Base-by-base conservation (phyloP, 2,888 invertebrate genomes). In the Morpho helenor region DNA sequence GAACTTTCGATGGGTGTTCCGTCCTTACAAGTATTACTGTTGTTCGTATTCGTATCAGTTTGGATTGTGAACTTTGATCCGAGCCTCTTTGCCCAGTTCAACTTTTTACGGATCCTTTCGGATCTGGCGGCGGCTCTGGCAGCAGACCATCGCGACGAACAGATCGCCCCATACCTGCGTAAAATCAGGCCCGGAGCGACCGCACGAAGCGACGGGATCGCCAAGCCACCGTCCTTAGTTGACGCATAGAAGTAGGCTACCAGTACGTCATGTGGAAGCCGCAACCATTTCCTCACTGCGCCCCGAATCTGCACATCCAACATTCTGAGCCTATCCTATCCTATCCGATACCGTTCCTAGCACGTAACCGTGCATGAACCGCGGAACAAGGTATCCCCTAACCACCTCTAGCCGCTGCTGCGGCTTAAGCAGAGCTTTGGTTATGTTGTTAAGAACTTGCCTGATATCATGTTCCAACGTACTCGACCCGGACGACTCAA, bases 351-450 rank as follows among this genome's bases (percentile, higher is more conserved):
- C 54, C 9, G 67, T 67, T 2, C 73, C 79, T 3, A 82, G 51
- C 49, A 75, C 75, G 8, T 85, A 49, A 7, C 66, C 60, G 60
- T 84, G 82, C 48, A 74, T 62, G 61, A 74, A 76, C 48, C 75
- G 69, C n/a, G 81, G 82, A 16, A 84, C 63, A 44, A 85, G 68
- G 68, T 79, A 71, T 3, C 60, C 68, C 60, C 78, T 66, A 47
- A 84, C 61, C 0, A 79, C 61, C 48, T 75, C 70, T 8, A 82
- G 53, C 64, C 78, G 69, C 59, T 84, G 82, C 56, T 76, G 76
- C 4, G 80, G 82, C 61, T 81, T 82, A 8, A 84, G 67, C 0
- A 80, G 77, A 0, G 79, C 74, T 52, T 64, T 61, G 23, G 68
- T 61, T 47, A 76, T 67, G 49, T 75, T 67, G 1, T 60, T 41